Evolutionary conservation across 2,888 invertebrate species (phyloP).

Genomic region (Epinotia brunnichana): DNA sequence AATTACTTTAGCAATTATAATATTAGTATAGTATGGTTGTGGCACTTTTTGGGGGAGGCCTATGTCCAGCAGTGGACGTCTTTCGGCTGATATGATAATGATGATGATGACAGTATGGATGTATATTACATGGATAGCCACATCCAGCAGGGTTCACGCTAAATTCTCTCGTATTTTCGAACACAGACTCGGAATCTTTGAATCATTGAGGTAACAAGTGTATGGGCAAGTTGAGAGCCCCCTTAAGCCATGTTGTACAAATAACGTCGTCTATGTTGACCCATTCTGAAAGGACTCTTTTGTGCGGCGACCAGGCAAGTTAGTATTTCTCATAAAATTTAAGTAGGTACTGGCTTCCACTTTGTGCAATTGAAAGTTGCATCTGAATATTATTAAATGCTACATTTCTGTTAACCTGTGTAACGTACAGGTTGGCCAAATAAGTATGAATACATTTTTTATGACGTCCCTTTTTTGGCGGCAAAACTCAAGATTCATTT

Average conservation of each 20-base stretch:
- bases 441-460: neutral
- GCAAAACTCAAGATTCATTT: too few relatives aligned
- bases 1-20: too few relatives aligned
- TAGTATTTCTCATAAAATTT: slow-evolving; percentile 53
- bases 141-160: too few relatives aligned
- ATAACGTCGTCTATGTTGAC: slow-evolving; percentile 67
- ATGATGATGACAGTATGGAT: too few relatives aligned
- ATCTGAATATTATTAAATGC: neutral
- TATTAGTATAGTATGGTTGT: too few relatives aligned
- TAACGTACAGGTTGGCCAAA: neutral
- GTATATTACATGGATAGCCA: too few relatives aligned
- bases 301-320: slow-evolving; percentile 58
- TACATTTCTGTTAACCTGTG: neutral
- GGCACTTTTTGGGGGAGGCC: too few relatives aligned
- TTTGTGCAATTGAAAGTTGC: neutral
- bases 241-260: slow-evolving; percentile 56
- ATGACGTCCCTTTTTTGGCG: too few relatives aligned
- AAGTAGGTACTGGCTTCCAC: slow-evolving; percentile 45
- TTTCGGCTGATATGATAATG: too few relatives aligned
- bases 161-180: neutral
- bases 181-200: slow-evolving; percentile 5
- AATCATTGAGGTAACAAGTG: slow-evolving; percentile 33
- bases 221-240: slow-evolving; percentile 29
- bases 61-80: too few relatives aligned
- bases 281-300: slow-evolving; percentile 59